Evolutionary conservation across 2,888 invertebrate genomes (phyloP), one percentile per base, ranked within the genome.

Genomic region (Pycnomerus fuliginosus): DNA sequence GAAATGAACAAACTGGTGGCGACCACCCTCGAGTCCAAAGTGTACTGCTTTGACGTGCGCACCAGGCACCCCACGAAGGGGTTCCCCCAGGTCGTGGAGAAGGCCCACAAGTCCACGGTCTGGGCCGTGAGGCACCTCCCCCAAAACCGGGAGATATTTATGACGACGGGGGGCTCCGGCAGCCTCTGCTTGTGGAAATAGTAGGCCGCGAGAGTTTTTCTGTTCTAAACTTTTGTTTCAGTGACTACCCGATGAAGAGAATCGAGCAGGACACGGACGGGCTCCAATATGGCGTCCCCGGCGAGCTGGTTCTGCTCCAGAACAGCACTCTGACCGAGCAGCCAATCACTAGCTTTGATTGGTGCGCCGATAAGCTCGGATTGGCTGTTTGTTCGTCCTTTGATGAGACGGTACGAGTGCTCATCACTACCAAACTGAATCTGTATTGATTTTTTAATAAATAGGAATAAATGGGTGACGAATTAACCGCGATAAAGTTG

Each of bases 181-280:
- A 85, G 90, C n/a, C 70, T 95, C 11, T 83, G 87, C 50, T 75
- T 97, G n/a, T 97, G 96, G 96, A 90, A 94, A 77, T 96, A 97
- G 87, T 92, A 79, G 20, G 20, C 20, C 8, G 8, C 5, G 5
- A 16, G 12, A 15, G 8, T 3, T 8, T 20, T 20, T 7, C 3
- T 28, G 12, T 4, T 27, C 4, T 27, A 24, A 12, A 5, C 8
- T 23, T 33, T 23, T 1, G 17, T 54, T 60, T 51, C 67, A 87
- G 85, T 64, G 77, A 81, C 47, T 96, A 96, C 68, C 96, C 96
- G 0, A 80, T 82, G 4, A 83, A 84, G 53, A 77, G 95, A 23
- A 79, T 76, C 27, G 79, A 80, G 23, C 80, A 82, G 24, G 88
- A 88, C 60, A 69, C 77, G 0, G 85, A 91, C 56, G 91, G 88